A percentile compares a stretch with the other conserved stretches of the same genome.
phyloP scores from a whole-genome alignment of 2,888 invertebrate genomes.

The Anorthoa munda region DNA sequence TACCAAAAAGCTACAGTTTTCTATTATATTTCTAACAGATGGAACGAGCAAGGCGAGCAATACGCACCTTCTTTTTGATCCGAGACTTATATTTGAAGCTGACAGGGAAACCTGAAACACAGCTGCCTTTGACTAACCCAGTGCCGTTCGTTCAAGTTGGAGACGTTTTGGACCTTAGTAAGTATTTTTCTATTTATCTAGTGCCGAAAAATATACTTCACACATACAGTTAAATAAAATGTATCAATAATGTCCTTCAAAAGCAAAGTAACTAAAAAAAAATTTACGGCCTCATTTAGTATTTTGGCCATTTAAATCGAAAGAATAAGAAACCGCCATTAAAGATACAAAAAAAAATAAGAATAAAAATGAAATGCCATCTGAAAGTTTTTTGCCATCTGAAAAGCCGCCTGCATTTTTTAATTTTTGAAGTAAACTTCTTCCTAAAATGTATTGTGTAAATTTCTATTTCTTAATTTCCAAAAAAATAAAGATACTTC shows the following conservation, averaged over 20 bases:
- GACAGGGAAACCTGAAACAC: constrained; percentile 95
- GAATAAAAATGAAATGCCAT: constrained; percentile 30
- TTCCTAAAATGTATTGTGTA: not conserved
- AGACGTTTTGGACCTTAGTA: constrained; percentile 98
- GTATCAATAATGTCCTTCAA: too few relatives aligned
- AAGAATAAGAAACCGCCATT: constrained; percentile 12
- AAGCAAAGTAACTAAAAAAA: not conserved
- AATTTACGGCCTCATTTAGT: not conserved
- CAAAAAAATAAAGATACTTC: too few relatives aligned
- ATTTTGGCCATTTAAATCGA: not conserved
- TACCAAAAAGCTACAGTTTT: too few relatives aligned
- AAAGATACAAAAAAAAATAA: constrained; percentile 4
- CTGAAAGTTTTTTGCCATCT: constrained; percentile 7
- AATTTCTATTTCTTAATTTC: too few relatives aligned
- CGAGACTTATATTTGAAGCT: constrained; percentile 95
- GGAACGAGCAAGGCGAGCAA: constrained; percentile 96
- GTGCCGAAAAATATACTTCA: not conserved
- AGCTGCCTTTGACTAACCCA: constrained; percentile 97
- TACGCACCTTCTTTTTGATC: constrained; percentile 97
- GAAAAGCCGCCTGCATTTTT: constrained; percentile 1
- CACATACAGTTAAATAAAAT: not conserved
- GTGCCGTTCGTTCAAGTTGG: constrained; percentile 97
- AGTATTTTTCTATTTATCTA: constrained; percentile 72
- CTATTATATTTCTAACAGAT: constrained; percentile 89
- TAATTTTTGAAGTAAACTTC: not conserved